Evolutionary conservation across 2,113 vertebrate genomes (phyloP).

Genomic region (Hippocampus mohnikei): DNA sequence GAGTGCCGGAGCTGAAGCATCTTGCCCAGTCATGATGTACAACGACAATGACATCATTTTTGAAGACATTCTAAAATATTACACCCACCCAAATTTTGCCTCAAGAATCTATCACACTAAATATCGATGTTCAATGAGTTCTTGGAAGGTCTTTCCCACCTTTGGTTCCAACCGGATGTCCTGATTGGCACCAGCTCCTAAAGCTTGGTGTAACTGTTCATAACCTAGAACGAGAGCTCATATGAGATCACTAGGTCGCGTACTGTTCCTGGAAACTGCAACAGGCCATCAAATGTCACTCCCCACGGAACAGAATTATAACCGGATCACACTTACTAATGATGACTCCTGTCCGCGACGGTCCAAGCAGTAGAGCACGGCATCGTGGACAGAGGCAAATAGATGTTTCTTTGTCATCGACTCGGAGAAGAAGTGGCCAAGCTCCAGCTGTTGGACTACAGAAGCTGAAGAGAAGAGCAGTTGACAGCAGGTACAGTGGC

Average conservation of each 20-base stretch:
- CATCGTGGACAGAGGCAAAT: slow-evolving; percentile 83
- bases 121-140: neutral
- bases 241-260: neutral
- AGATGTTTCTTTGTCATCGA: slow-evolving; percentile 80
- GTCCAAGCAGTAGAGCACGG: slow-evolving; percentile 73
- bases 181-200: slow-evolving; percentile 25
- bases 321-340: slow-evolving; percentile 42
- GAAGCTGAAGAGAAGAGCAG: slow-evolving; percentile 60
- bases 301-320: neutral
- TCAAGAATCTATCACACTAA: neutral
- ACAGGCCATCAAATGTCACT: neutral
- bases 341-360: slow-evolving; percentile 49
- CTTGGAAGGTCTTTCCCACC: neutral
- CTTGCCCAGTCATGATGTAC: neutral
- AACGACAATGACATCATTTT: neutral
- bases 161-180: neutral
- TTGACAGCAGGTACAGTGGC: neutral
- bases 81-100: neutral
- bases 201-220: slow-evolving; percentile 51
- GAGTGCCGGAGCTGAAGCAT: neutral
- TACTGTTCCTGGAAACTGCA: neutral
- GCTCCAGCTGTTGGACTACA: slow-evolving; percentile 81
- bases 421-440: slow-evolving; percentile 81
- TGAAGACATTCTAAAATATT: neutral
- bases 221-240: slow-evolving; percentile 58